Evolutionary conservation across 2,797 vertebrate species (phyloP), one percentile per base, ranked within the genome.

Genomic region (Synaphobranchus kaupii): DNA sequence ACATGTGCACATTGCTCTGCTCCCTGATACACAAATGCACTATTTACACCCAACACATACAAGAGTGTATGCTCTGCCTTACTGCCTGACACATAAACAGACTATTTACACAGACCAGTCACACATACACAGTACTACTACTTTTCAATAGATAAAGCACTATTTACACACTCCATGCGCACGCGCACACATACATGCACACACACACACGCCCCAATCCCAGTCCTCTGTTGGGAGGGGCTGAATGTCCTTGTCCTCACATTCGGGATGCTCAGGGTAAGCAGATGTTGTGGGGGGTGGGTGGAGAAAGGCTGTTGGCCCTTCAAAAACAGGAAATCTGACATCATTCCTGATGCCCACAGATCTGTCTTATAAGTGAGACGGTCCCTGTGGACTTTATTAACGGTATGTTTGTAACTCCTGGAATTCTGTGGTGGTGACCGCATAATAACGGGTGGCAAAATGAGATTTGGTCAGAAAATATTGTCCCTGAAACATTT

Each of bases 41-140:
- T 66, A 66, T 66, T 66, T n/a, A 66, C 25, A 28, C 63, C 28
- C 25, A 7, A 10, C 20, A 25, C 63, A 66, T n/a, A n/a, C 22
- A 68, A 68, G 63, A 4, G 63, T 68, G n/a, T n/a, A 68, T 68
- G 63, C n/a, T 68, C 63, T 28, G 63, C 63, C 25, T 68, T n/a
- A 28, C 25, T 68, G 63, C n/a, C 63, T 68, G 25, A 28, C n/a
- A 68, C 63, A 31, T 31, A 82, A 89, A 86, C 54, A 76, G 87
- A 3, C 13, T 8, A 17, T 78, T 17, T 78, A 17, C 73, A 44
- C 44, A 47, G 73, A 39, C 31, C 15, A 25, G 28, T 34, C 22
- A 50, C 25, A 52, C 47, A 50, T 34, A 83, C 50, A 52, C 80
- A 20, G 76, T 52, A 9, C 80, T 83, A 47, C 34, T 44, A 1